Evolutionary conservation across 2,113 vertebrate species (phyloP).

Genomic region (Fregetta grallaria): DNA sequence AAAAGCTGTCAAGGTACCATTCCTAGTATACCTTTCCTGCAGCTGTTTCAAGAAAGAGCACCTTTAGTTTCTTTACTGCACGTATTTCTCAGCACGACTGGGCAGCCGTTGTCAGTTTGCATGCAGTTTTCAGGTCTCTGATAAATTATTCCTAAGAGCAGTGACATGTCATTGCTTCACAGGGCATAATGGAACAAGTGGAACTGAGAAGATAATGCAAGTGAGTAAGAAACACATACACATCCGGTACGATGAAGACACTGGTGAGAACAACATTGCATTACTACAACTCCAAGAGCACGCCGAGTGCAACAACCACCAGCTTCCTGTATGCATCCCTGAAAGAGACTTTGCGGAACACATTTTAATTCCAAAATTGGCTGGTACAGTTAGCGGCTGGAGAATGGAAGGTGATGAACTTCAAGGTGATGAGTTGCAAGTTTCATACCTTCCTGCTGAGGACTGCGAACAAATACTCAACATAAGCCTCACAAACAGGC

Average conservation of each 20-base stretch:
- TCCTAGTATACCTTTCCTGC: not conserved
- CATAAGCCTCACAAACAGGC: slow-evolving; percentile 81
- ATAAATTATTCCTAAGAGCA: not conserved
- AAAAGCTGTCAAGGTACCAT: not conserved
- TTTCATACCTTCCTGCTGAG: slow-evolving; percentile 69
- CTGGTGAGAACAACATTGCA: slow-evolving; percentile 77
- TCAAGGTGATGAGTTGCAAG: not conserved
- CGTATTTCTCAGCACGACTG: accelerated
- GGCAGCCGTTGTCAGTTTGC: not conserved
- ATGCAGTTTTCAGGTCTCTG: not conserved
- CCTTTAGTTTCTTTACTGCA: not conserved
- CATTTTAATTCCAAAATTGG: slow-evolving; percentile 75
- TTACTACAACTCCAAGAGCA: slow-evolving; percentile 75
- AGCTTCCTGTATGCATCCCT: slow-evolving; percentile 81
- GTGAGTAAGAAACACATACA: slow-evolving; percentile 70
- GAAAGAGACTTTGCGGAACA: slow-evolving; percentile 87
- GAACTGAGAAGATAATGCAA: not conserved
- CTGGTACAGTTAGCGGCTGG: slow-evolving; percentile 62
- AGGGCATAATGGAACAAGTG: not conserved
- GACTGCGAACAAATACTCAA: slow-evolving; percentile 76
- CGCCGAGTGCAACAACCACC: slow-evolving; percentile 47
- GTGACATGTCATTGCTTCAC: not conserved
- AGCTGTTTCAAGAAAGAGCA: accelerated
- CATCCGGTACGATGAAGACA: slow-evolving; percentile 44
- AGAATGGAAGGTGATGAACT: not conserved